Evolutionary conservation across 2,113 vertebrate species (phyloP).

Genomic region (Anolis sagrei): DNA sequence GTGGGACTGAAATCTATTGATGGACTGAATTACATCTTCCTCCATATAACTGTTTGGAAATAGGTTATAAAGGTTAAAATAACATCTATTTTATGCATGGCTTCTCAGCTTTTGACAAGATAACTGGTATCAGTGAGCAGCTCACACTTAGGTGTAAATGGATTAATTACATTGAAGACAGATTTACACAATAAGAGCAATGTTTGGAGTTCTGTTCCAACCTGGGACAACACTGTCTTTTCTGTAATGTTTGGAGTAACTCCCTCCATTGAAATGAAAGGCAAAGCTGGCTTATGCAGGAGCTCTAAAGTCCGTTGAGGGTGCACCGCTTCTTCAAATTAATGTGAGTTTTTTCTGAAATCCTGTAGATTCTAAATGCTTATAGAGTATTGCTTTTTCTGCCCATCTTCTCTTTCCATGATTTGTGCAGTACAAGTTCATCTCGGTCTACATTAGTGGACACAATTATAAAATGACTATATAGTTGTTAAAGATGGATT

Average conservation of each 20-base stretch:
- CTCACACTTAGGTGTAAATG: not conserved
- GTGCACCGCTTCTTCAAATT: not conserved
- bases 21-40: not conserved
- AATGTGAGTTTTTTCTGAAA: not conserved
- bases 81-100: not conserved
- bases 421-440: not conserved
- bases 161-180: not conserved
- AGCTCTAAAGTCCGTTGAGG: not conserved
- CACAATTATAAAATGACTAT: not conserved
- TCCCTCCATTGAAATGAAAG: not conserved
- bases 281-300: not conserved
- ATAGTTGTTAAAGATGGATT: not conserved
- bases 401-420: not conserved
- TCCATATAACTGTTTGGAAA: not conserved
- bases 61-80: not conserved
- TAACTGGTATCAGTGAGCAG: not conserved
- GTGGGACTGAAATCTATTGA: not conserved
- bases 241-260: not conserved
- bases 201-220: not conserved
- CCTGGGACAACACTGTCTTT: not conserved
- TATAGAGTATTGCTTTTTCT: not conserved
- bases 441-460: not conserved
- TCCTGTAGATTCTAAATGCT: not conserved
- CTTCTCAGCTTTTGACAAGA: not conserved
- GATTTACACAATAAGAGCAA: not conserved